Evolutionary conservation across 2,888 invertebrate genomes (phyloP), one percentile per base, ranked within the genome.

Genomic region (Drosophila algonquin): DNA sequence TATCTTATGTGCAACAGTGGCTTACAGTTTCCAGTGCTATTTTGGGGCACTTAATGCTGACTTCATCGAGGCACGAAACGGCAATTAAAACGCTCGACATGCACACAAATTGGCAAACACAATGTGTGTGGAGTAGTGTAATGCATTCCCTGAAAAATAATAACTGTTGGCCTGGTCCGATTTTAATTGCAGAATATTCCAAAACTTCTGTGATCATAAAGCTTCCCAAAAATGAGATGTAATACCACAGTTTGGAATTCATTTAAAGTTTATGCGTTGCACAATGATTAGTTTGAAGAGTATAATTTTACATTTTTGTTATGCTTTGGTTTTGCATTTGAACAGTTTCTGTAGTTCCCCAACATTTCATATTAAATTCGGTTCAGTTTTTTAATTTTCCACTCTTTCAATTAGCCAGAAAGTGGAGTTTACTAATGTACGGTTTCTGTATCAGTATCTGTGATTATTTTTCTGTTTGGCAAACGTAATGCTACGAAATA

Each of bases 31-130:
- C 32, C 71, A 73, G 62, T 65, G 71, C 80, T 71, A 56, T 35
- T 87, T 62, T 35, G 21, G 63, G 40, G 40, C 40, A 7, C 72
- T 76, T 88, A 76, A 78, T 86, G 86, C 47, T 61, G 71, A 74
- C 76, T 76, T 72, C 77, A 72, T 74, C 76, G 80, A 75, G 52
- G 83, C 83, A 75, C 71, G 80, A 69, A 73, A 62, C 63, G 52
- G 87, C 89, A 78, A 84, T 84, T 84, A 82, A 80, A 86, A 72
- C 67, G 74, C 74, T 76, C 72, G n/a, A 63, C 71, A 55, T 40
- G 40, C 44, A 69, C 60, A 54, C 47, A 63, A 27, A 27, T 21
- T 18, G 45, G n/a, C 14, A 40, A 18, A 18, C 63, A 7, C 21
- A 70, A 71, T 73, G 58, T 56, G 18, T 18, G 62, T 30, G 30